Conservation (phyloP, 2,797 vertebrate species). For the Remorina albescens region DNA sequence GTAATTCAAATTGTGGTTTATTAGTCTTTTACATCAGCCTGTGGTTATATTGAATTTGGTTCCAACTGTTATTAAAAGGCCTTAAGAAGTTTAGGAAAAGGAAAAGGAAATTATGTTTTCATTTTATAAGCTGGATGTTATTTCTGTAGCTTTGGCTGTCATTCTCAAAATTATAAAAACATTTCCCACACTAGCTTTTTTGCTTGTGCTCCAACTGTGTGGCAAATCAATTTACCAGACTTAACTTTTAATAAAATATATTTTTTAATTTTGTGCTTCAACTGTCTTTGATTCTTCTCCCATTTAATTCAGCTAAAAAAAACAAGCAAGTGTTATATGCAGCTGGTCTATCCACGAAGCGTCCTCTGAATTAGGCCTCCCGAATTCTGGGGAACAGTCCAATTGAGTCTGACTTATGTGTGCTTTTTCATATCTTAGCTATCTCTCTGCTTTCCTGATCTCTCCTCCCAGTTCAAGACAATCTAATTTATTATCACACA, state of each 20-base stretch:
- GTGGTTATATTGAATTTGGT: not conserved
- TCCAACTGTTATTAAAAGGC: not conserved
- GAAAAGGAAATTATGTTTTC: not conserved
- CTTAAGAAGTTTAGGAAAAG: not conserved
- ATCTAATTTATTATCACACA: constrained; percentile 10
- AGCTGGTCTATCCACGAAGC: not conserved
- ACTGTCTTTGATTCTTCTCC: not conserved
- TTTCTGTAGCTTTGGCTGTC: not conserved
- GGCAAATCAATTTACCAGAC: not conserved
- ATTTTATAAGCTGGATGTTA: not conserved
- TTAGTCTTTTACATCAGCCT: not conserved
- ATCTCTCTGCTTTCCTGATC: constrained; percentile 20
- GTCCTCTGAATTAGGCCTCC: not conserved
- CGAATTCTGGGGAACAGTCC: constrained; percentile 24
- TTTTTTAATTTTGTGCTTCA: not conserved
- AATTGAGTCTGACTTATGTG: constrained; percentile 30
- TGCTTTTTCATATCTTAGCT: constrained; percentile 43
- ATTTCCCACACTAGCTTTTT: not conserved
- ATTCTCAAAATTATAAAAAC: not conserved
- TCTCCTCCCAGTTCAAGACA: constrained; percentile 34
- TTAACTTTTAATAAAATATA: no score
- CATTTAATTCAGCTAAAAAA: not conserved
- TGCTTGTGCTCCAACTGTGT: not conserved
- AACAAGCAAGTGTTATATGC: no score
- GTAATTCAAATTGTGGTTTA: constrained; percentile 4